Evolutionary conservation across 2,113 vertebrate genomes (phyloP), one percentile per base, ranked within the genome.

Genomic region (Tinamus guttatus): DNA sequence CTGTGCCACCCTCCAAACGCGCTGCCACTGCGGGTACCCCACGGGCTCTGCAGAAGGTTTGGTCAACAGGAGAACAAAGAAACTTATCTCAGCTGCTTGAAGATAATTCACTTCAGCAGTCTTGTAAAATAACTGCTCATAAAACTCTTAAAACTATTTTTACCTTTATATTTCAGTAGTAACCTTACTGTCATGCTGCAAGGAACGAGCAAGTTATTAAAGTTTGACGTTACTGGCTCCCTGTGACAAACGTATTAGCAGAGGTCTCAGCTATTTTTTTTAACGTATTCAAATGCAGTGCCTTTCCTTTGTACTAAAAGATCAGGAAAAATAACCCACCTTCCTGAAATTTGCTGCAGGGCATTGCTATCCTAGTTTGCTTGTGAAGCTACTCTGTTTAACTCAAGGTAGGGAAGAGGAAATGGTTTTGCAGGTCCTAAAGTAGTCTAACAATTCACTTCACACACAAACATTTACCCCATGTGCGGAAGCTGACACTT

Each of bases 1-100:
- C 2, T 1, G 34, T 27, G 14, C 1, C 0, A 2, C 5, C 3
- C 59, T 30, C 60, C 59, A 3, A n/a, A 17, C 3, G 4, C 14
- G 2, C 52, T 7, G 1, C 3, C 13, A 41, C 68, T 27, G 9
- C 45, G 0, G 3, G 2, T 2, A 38, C 69, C 17, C 49, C 0
- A 27, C 22, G 20, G 34, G 25, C 28, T 40, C 4, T n/a, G 14
- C 47, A 0, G 6, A 40, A 36, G 51, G 6, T 4, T 38, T 34
- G 32, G 14, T 36, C 47, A 43, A 16, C 25, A 13, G 54, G 8
- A 77, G 41, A 58, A 30, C 6, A 38, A 60, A 34, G 21, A 49
- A 59, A 64, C 70, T 52, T 68, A 32, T 14, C 22, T 30, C 52
- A 36, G 4, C 21, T 65, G 73, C 38, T 40, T 45, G 20, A 45